Conservation (phyloP, 2,797 vertebrate species). For the Vipera ursinii region DNA sequence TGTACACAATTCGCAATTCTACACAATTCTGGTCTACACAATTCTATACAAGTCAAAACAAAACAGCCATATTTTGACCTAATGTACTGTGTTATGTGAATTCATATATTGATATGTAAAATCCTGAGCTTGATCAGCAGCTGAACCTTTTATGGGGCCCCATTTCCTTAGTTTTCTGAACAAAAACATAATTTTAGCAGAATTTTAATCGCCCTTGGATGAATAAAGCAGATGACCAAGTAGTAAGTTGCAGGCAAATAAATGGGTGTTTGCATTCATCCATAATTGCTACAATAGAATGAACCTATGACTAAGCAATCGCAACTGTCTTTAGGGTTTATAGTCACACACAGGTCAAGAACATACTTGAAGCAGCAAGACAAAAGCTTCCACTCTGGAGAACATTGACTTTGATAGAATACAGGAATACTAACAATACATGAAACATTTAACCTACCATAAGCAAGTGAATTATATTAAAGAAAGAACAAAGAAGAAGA, state of each 20-base stretch:
- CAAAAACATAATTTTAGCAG: slow-evolving; percentile 2
- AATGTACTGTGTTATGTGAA: background rate
- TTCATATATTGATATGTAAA: background rate
- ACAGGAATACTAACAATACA: slow-evolving; percentile 41
- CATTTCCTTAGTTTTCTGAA: background rate
- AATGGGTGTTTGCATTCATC: background rate
- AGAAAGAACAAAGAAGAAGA: slow-evolving; percentile 39
- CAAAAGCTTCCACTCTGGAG: slow-evolving; percentile 31
- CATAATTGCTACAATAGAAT: background rate
- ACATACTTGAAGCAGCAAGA: slow-evolving; percentile 30
- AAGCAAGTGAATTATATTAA: slow-evolving; percentile 47
- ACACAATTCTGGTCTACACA: background rate
- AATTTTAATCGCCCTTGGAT: slow-evolving; percentile 9
- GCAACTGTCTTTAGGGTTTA: slow-evolving; percentile 26
- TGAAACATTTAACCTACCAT: slow-evolving; percentile 33
- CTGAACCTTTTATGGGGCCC: background rate
- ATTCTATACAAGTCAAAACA: background rate
- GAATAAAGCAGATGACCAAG: background rate
- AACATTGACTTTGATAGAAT: slow-evolving; percentile 22
- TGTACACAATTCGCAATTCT: background rate
- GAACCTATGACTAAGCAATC: slow-evolving; percentile 21
- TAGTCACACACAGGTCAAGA: slow-evolving; percentile 30
- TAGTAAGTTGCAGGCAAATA: background rate
- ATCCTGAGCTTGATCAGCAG: background rate
- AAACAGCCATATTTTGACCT: background rate